phyloP scores from a whole-genome alignment of 2,797 vertebrate genomes.

The Falco naumanni region DNA sequence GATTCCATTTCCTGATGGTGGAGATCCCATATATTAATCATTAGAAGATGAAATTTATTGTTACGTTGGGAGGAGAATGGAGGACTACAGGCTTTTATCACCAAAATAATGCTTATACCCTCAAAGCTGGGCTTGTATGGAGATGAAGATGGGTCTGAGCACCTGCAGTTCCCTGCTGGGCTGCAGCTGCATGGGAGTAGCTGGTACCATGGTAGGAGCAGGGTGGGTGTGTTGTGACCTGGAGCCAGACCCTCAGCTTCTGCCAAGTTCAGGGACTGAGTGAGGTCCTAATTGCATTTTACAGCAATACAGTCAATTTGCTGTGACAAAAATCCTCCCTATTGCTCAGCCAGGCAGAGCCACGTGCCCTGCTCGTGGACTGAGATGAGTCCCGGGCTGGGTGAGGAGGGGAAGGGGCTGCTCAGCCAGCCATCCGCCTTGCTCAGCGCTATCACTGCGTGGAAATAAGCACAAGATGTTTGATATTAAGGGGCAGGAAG shows the following conservation, averaged over 20 bases:
- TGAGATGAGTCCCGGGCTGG: neutral
- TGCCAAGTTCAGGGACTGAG: neutral
- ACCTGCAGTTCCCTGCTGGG: neutral
- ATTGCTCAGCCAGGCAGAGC: neutral
- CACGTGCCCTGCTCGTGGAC: accelerated
- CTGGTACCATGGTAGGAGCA: neutral
- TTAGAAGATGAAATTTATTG: neutral
- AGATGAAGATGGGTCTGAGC: neutral
- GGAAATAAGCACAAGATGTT: neutral
- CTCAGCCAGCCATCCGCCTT: neutral
- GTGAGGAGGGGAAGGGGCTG: neutral
- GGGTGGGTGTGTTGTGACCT: neutral
- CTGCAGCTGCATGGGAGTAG: neutral
- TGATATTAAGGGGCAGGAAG: neutral
- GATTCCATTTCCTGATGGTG: neutral
- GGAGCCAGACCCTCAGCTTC: neutral
- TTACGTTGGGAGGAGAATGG: neutral
- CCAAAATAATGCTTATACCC: neutral
- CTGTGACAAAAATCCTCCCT: neutral
- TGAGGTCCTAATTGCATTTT: accelerated
- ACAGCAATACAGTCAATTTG: accelerated
- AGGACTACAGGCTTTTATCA: neutral
- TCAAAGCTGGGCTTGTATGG: neutral
- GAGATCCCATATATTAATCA: neutral
- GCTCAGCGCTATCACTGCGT: accelerated